Evolutionary conservation across 2,113 vertebrate genomes (phyloP).

Genomic region (Bostrychus sinensis): DNA sequence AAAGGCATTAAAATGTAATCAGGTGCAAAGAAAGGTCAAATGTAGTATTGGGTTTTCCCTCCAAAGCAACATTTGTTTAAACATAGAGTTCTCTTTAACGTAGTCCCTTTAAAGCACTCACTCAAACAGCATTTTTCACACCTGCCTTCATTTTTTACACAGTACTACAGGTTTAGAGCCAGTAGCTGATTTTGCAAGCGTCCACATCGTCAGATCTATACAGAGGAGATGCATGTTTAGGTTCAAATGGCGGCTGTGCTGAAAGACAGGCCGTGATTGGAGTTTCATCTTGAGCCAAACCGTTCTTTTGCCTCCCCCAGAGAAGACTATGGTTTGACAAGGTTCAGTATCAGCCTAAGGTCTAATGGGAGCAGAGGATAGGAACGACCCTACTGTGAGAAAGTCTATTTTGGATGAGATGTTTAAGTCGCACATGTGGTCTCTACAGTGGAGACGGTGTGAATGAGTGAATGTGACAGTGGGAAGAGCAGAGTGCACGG

Average conservation of each 20-base stretch:
- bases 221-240: conserved; percentile 19
- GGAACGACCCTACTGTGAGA: conserved; percentile 42
- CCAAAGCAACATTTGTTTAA: conserved; percentile 16
- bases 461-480: conserved; percentile 61
- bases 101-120: no score
- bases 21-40: conserved; percentile 12
- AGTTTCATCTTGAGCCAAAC: conserved; percentile 52
- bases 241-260: conserved; percentile 22
- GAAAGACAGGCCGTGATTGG: conserved; percentile 43
- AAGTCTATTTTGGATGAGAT: conserved; percentile 25
- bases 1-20: conserved; percentile 45
- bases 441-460: conserved; percentile 43
- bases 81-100: no score
- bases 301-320: conserved; percentile 19
- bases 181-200: conserved; percentile 9
- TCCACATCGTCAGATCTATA: conserved; percentile 21
- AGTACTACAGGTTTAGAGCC: conserved; percentile 23
- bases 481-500: conserved; percentile 26
- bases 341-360: conserved; percentile 25
- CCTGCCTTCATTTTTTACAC: no score
- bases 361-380: conserved; percentile 37
- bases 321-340: conserved; percentile 13
- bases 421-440: conserved; percentile 45
- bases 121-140: no score
- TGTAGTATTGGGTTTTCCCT: not conserved